Base-by-base conservation (phyloP, 1,140 invertebrate species). In the Patella vulgata region DNA sequence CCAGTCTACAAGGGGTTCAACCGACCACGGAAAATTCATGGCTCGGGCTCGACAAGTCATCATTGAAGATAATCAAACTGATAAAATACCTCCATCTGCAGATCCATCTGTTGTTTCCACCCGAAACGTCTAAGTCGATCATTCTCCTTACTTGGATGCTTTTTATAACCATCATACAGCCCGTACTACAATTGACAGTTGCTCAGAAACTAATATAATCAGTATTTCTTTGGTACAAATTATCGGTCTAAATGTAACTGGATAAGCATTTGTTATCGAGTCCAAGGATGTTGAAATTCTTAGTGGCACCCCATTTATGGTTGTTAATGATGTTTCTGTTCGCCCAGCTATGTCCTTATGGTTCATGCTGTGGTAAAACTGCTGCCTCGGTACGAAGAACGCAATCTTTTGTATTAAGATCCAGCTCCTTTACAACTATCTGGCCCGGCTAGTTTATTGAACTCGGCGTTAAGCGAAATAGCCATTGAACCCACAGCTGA, bases 381-480 rank as follows among this genome's bases (percentile, higher is more conserved):
- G 12, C 27, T 39, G 14, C 30, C 6, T 39, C 36, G 8, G 9
- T n/a, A 25, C 23, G 17, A 23, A 28, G 50, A 5, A 28, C 31
- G 11, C 21, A 30, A 4, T 28, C 28, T 17, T n/a, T n/a, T 17
- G n/a, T 54, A n/a, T 2, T 14, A 33, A 3, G 2, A 2, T 31
- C 30, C 4, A 5, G 14, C 27, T n/a, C 6, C 12, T 33, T 21
- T 42, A 1, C n/a, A 27, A 17, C 17, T n/a, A 40, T 54, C 2
- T 67, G 65, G 65, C 53, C 59, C 9, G 65, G 65, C 3, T 25
- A 50, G 6, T 67, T 44, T 30, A 17, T 67, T 14, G 65, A 67
- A 58, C 3, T 63, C 8, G 48, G 27, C 9, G 4, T 33, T n/a
- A n/a, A 1, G 17, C 14, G 40, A 43, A 5, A 23, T 44, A 25